A percentile compares a stretch with the other conserved stretches of the same genome.
phyloP scores from a whole-genome alignment of 2,888 invertebrate species.

The Sinelater perroti region DNA sequence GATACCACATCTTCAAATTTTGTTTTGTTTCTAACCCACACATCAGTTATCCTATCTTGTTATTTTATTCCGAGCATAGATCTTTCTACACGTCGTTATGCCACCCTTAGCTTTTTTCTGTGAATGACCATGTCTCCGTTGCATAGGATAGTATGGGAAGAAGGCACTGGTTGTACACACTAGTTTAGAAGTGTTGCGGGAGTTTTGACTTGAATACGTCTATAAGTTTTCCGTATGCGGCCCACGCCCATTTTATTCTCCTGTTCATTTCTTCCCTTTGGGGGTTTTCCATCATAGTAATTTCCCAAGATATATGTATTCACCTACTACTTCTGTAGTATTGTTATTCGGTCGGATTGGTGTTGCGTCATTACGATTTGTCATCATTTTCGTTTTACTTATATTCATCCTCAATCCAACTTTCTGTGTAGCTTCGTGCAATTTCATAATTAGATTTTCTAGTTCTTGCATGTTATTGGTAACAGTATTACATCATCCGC shows the following conservation, averaged over 20 bases:
- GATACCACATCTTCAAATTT: constrained; percentile 2
- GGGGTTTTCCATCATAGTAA: background rate
- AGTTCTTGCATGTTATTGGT: constrained; percentile 1
- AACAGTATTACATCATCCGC: constrained; percentile 4
- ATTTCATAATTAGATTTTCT: background rate
- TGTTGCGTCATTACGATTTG: constrained; percentile 2
- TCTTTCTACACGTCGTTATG: too few relatives aligned
- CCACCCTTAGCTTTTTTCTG: too few relatives aligned
- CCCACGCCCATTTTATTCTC: constrained; percentile 6
- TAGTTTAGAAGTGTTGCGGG: constrained; percentile 5
- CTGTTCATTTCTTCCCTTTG: constrained; percentile 1
- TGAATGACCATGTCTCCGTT: constrained; percentile 5
- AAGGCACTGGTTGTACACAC: constrained; percentile 1
- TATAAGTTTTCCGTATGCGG: background rate
- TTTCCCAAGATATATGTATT: constrained; percentile 2
- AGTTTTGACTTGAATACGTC: background rate
- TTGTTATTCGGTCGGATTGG: background rate
- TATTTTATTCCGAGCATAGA: background rate
- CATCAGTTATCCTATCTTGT: background rate
- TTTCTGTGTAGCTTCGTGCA: background rate
- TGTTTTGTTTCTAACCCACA: background rate
- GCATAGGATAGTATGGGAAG: background rate
- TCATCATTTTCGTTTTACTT: background rate
- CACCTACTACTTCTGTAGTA: background rate
- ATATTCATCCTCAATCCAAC: background rate